These are phyloP conservation scores for Onychostruthus taczanowskii DNA, from an alignment of 2,113 vertebrate genomes.

Conservation along the genomic window DNA sequence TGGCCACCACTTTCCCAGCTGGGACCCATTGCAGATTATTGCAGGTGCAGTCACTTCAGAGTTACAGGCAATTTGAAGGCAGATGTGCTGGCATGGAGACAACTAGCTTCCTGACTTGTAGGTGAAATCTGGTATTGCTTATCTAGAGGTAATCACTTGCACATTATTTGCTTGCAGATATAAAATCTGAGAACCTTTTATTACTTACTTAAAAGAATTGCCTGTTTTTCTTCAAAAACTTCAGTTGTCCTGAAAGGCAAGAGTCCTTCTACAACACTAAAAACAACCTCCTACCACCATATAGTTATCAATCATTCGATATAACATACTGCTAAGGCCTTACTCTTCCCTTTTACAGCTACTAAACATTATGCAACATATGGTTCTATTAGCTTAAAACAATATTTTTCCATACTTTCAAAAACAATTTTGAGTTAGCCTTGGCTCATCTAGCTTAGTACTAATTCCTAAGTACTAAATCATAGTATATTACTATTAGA, in stretches of 20 bases:
- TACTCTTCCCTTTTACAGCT: background rate
- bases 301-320: background rate
- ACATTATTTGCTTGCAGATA: background rate
- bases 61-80: background rate
- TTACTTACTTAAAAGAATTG: background rate
- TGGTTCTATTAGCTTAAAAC: background rate
- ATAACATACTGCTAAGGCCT: background rate
- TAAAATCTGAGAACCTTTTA: background rate
- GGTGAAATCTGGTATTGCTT: slow-evolving; percentile 1
- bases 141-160: background rate
- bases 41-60: slow-evolving; percentile 11
- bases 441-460: background rate
- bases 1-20: background rate
- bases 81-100: slow-evolving; percentile 29
- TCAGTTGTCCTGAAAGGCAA: background rate
- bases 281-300: background rate
- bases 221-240: background rate
- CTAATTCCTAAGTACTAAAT: background rate
- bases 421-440: background rate
- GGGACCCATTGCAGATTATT: background rate
- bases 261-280: background rate
- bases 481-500: background rate
- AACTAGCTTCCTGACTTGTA: background rate
- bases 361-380: background rate
- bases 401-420: background rate